Evolutionary conservation across 2,888 invertebrate species (phyloP).

Genomic region (Cryptops parisi): DNA sequence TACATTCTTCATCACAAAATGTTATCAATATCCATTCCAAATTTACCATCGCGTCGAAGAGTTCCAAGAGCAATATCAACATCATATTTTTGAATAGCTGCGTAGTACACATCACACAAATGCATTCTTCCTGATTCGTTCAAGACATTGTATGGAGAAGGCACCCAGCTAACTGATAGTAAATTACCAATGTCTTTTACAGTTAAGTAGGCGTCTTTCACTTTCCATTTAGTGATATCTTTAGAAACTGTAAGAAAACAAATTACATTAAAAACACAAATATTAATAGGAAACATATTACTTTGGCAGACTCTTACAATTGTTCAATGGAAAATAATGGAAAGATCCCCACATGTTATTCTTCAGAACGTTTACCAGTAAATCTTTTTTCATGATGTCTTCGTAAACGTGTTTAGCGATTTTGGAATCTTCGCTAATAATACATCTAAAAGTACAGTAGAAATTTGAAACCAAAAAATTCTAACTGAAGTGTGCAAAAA

Average conservation of each 20-base stretch:
- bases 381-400: too few relatives aligned
- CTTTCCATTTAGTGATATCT: constrained; percentile 22
- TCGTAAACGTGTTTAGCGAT: constrained; percentile 44
- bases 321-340: constrained; percentile 56
- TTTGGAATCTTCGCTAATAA: too few relatives aligned
- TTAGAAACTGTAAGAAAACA: too few relatives aligned
- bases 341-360: constrained; percentile 73
- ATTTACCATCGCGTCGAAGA: constrained; percentile 39
- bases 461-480: too few relatives aligned
- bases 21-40: constrained; percentile 36
- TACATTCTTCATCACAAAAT: constrained; percentile 40
- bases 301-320: too few relatives aligned
- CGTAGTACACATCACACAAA: constrained; percentile 28
- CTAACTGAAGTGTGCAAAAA: too few relatives aligned
- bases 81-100: constrained; percentile 38
- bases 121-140: constrained; percentile 2
- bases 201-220: constrained; percentile 37
- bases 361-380: constrained; percentile 70
- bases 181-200: constrained; percentile 37
- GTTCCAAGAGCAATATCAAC: constrained; percentile 40
- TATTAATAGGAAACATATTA: constrained; percentile 7
- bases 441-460: too few relatives aligned
- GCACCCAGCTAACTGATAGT: constrained; percentile 26
- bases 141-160: constrained; percentile 2
- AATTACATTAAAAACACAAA: too few relatives aligned